phyloP scores from a whole-genome alignment of 2,797 vertebrate species.

The Rhabdophis nuchalis region DNA sequence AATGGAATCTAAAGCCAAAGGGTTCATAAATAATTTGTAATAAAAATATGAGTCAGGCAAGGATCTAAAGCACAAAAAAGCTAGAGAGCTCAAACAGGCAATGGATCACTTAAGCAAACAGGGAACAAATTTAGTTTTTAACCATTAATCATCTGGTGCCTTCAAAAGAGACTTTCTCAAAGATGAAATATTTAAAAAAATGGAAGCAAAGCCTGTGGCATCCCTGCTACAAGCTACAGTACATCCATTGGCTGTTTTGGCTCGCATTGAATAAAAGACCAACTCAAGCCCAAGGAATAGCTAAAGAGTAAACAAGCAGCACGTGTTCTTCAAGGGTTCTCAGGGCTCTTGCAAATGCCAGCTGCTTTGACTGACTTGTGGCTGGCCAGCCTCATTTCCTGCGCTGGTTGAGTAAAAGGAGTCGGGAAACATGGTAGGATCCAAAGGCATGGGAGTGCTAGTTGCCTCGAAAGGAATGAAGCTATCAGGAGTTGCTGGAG shows the following conservation, averaged over 20 bases:
- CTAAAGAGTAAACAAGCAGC: background rate
- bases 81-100: background rate
- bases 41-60: background rate
- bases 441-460: slow-evolving; percentile 31
- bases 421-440: slow-evolving; percentile 37
- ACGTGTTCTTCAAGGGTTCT: background rate
- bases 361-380: slow-evolving; percentile 14
- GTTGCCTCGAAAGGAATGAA: slow-evolving; percentile 34
- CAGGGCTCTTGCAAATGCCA: slow-evolving; percentile 53
- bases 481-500: background rate
- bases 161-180: background rate
- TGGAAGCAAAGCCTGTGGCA: slow-evolving; percentile 23
- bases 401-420: background rate
- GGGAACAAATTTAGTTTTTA: background rate
- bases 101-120: background rate
- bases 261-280: slow-evolving; percentile 23
- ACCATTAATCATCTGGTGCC: background rate
- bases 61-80: background rate
- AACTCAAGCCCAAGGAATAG: slow-evolving; percentile 28
- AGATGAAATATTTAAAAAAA: background rate
- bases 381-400: slow-evolving; percentile 40
- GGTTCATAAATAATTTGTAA: slow-evolving; percentile 15
- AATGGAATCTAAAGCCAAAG: slow-evolving; percentile 29
- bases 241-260: slow-evolving; percentile 27
- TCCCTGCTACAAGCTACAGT: slow-evolving; percentile 41